phyloP scores from a whole-genome alignment of 2,888 invertebrate species.

The Sympetrum striolatum region DNA sequence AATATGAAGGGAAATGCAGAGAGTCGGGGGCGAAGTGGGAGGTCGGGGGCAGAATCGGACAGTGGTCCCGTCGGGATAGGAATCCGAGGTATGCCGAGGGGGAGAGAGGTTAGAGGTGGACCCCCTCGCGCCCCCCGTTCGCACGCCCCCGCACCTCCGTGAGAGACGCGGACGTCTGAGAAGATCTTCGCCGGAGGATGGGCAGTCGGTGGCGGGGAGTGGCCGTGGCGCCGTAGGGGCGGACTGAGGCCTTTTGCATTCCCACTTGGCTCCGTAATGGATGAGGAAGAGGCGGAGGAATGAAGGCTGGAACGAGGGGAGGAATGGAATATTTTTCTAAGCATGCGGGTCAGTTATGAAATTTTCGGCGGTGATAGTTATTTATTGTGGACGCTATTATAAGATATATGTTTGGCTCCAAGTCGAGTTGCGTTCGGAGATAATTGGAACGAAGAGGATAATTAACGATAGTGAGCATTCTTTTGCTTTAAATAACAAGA shows the following conservation, averaged over 20 bases:
- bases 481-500: no score
- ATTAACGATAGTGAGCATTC: neutral
- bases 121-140: neutral
- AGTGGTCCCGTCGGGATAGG: constrained; percentile 15
- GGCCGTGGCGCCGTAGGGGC: constrained; percentile 53
- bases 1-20: neutral
- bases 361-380: neutral
- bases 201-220: constrained; percentile 48
- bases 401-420: neutral
- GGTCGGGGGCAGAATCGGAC: neutral
- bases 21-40: neutral
- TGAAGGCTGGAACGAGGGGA: constrained; percentile 1
- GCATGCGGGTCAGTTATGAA: constrained; percentile 2
- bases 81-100: constrained; percentile 16
- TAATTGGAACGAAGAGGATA: neutral
- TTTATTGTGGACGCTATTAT: neutral
- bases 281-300: constrained; percentile 48
- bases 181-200: neutral
- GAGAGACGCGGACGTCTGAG: neutral
- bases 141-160: neutral
- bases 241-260: constrained; percentile 59
- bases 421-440: neutral
- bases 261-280: constrained; percentile 51
- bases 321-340: neutral
- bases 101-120: neutral